Percentiles rank a stretch among this genome's conserved stretches.
Conservation (phyloP, 2,797 vertebrate genomes). For the Dryobates pubescens region DNA sequence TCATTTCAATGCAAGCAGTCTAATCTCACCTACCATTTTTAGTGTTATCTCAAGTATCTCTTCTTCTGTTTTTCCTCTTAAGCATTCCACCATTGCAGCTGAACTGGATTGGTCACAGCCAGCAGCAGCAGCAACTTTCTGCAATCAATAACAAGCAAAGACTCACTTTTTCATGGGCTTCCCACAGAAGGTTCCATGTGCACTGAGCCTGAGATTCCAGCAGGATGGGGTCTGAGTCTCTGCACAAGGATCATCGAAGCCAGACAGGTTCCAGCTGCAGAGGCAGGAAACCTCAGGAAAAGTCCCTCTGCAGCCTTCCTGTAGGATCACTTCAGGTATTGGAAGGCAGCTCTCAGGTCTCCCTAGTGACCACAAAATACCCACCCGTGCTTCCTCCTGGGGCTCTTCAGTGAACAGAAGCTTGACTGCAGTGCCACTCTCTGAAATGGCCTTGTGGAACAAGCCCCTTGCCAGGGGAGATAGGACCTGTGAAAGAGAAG, state of each 20-base stretch:
- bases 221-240: neutral
- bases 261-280: neutral
- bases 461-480: slow-evolving; percentile 83
- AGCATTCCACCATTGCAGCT: slow-evolving; percentile 48
- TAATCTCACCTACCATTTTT: slow-evolving; percentile 22
- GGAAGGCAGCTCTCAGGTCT: no score
- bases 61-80: slow-evolving; percentile 59
- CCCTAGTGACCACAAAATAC: neutral
- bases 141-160: neutral
- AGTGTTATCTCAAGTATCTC: neutral
- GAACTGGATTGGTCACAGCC: slow-evolving; percentile 62
- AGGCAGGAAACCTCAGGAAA: neutral
- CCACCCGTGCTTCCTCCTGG: slow-evolving; percentile 25
- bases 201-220: no score
- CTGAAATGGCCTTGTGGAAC: slow-evolving; percentile 88
- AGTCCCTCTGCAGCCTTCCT: no score
- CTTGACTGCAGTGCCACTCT: slow-evolving; percentile 81
- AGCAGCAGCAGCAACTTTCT: slow-evolving; percentile 43
- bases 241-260: neutral
- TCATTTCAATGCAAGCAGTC: neutral
- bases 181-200: no score
- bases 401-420: neutral
- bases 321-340: no score
- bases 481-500: slow-evolving; percentile 76
- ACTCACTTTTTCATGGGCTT: neutral